These are phyloP conservation scores for Drosophila differens DNA, from an alignment of 2,888 invertebrate genomes.

Conservation along the genomic window DNA sequence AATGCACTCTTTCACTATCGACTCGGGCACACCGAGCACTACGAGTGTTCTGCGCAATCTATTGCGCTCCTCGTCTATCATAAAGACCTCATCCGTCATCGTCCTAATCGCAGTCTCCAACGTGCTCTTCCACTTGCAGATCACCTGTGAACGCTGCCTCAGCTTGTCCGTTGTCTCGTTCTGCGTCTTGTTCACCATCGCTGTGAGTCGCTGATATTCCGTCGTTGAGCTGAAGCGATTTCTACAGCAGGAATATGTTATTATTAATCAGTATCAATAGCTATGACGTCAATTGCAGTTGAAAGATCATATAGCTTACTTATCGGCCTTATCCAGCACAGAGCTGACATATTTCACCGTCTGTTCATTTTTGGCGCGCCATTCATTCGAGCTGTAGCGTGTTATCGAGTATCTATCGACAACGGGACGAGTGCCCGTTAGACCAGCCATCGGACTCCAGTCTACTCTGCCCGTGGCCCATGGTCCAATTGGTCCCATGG, in stretches of 20 bases:
- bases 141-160: conserved; percentile 88
- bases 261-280: neutral
- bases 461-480: conserved; percentile 91
- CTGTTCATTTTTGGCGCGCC: conserved; percentile 88
- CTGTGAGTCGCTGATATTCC: conserved; percentile 88
- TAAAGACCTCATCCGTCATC: conserved; percentile 89
- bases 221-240: conserved; percentile 88
- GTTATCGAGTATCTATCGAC: conserved; percentile 92
- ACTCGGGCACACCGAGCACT: conserved; percentile 89
- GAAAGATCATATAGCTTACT: conserved; percentile 74
- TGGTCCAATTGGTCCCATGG: conserved; percentile 87
- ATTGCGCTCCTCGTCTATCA: conserved; percentile 89
- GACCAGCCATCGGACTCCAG: conserved; percentile 89
- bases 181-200: conserved; percentile 89
- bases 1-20: conserved; percentile 91
- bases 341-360: conserved; percentile 85
- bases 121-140: conserved; percentile 91
- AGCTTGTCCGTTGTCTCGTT: conserved; percentile 89
- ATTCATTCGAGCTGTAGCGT: conserved; percentile 90
- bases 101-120: conserved; percentile 89
- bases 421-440: conserved; percentile 91
- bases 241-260: conserved; percentile 63
- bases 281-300: neutral
- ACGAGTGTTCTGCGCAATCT: conserved; percentile 89
- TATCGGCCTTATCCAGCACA: conserved; percentile 87